Conservation (phyloP, 2,888 invertebrate genomes). For the Volucella bombylans region DNA sequence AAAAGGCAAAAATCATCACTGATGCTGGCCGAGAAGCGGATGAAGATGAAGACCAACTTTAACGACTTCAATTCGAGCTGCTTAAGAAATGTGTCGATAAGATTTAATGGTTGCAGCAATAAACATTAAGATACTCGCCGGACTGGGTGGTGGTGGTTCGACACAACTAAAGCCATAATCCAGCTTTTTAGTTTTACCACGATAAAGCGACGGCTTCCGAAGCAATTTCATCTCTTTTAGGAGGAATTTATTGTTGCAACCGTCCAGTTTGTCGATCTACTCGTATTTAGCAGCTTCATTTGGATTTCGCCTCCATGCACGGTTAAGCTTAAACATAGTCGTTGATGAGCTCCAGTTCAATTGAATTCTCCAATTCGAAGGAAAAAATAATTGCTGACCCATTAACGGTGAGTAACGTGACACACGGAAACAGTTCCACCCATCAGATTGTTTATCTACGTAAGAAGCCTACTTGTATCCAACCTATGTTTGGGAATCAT, state of each 20-base stretch:
- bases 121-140: slow-evolving; percentile 67
- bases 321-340: not conserved
- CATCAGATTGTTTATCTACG: not conserved
- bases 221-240: slow-evolving; percentile 34
- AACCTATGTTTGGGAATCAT: slow-evolving; percentile 13
- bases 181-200: slow-evolving; percentile 45
- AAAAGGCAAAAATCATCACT: slow-evolving; percentile 71
- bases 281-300: slow-evolving; percentile 40
- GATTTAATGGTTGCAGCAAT: slow-evolving; percentile 69
- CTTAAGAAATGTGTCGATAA: slow-evolving; percentile 73
- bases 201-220: slow-evolving; percentile 24
- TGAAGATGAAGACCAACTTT: slow-evolving; percentile 60
- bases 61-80: slow-evolving; percentile 68
- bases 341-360: slow-evolving; percentile 51
- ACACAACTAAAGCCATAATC: slow-evolving; percentile 27
- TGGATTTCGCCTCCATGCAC: not conserved
- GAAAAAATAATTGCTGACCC: slow-evolving; percentile 59
- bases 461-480: slow-evolving; percentile 18
- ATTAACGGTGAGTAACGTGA: slow-evolving; percentile 64
- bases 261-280: slow-evolving; percentile 40
- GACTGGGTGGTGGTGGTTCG: not conserved
- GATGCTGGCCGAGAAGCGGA: slow-evolving; percentile 29
- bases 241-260: slow-evolving; percentile 62
- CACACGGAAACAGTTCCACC: slow-evolving; percentile 33
- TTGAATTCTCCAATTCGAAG: slow-evolving; percentile 55